phyloP scores from a whole-genome alignment of 2,113 vertebrate genomes.

The Neomonachus schauinslandi region DNA sequence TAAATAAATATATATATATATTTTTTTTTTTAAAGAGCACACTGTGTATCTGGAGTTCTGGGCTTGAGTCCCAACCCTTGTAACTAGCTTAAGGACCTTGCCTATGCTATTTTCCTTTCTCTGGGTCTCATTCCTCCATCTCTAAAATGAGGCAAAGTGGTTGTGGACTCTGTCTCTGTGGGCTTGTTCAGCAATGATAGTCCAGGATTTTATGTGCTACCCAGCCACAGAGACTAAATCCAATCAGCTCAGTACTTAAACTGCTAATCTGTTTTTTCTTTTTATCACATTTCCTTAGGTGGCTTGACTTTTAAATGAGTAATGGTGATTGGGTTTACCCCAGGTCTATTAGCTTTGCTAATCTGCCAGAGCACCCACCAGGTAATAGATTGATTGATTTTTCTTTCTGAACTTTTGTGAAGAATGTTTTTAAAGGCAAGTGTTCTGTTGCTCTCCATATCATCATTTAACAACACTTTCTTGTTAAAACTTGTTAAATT shows the following conservation, averaged over 20 bases:
- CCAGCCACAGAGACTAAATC: not conserved
- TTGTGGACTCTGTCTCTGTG: not conserved
- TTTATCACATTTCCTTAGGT: constrained; percentile 44
- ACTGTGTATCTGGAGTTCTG: not conserved
- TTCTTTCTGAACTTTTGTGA: constrained; percentile 51
- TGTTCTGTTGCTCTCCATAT: not conserved
- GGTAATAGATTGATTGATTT: constrained; percentile 25
- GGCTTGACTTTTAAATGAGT: constrained; percentile 39
- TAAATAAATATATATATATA: not conserved
- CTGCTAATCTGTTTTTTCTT: not conserved
- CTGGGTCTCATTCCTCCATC: not conserved
- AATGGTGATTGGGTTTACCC: not conserved
- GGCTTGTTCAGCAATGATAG: not conserved
- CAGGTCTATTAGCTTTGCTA: constrained; percentile 46
- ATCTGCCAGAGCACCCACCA: constrained; percentile 14
- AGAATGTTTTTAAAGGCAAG: constrained; percentile 67
- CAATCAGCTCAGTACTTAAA: not conserved
- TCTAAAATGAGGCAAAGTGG: not conserved
- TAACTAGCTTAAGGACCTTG: not conserved
- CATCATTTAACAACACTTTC: constrained; percentile 56
- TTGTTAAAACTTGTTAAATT: constrained; percentile 68
- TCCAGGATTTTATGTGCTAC: not conserved
- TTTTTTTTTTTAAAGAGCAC: not conserved
- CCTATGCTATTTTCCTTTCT: not conserved
- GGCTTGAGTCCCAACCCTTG: not conserved